Percentiles rank a stretch among this genome's conserved stretches.
phyloP scores from a whole-genome alignment of 1,140 invertebrate species.

The Bombus sylvicola region DNA sequence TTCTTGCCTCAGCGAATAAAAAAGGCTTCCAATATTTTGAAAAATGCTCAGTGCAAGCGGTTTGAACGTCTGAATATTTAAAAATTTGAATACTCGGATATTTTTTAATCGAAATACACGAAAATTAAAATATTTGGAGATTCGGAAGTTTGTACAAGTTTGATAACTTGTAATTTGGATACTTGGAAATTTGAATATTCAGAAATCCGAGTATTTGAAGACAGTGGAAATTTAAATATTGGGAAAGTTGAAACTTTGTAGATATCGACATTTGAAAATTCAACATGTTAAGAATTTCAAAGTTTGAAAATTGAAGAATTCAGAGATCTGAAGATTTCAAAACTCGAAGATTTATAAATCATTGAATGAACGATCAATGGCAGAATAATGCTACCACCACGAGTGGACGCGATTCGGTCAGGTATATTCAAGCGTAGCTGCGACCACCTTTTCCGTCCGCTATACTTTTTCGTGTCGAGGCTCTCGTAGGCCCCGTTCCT shows the following conservation, averaged over 20 bases:
- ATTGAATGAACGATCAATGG: neutral
- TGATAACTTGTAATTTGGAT: neutral
- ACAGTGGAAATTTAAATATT: neutral
- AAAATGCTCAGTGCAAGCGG: too few relatives aligned
- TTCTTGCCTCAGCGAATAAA: too few relatives aligned
- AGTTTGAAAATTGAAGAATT: too few relatives aligned
- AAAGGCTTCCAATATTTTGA: too few relatives aligned
- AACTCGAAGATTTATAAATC: neutral
- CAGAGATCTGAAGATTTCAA: neutral
- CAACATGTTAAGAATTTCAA: too few relatives aligned
- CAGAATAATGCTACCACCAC: neutral
- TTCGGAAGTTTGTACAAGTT: neutral
- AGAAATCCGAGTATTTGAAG: neutral
- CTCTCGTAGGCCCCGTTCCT: neutral
- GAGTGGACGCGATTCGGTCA: neutral
- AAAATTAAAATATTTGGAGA: neutral
- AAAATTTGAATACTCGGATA: neutral
- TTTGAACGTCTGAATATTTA: too few relatives aligned
- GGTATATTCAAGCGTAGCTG: slow-evolving; percentile 15
- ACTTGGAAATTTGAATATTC: neutral
- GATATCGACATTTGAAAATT: too few relatives aligned
- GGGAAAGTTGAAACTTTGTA: rapidly evolving
- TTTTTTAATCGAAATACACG: neutral
- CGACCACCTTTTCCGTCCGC: slow-evolving; percentile 33
- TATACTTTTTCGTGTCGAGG: slow-evolving; percentile 16